Base-by-base conservation (phyloP, 1,140 invertebrate genomes). In the Amyelois transitella region DNA sequence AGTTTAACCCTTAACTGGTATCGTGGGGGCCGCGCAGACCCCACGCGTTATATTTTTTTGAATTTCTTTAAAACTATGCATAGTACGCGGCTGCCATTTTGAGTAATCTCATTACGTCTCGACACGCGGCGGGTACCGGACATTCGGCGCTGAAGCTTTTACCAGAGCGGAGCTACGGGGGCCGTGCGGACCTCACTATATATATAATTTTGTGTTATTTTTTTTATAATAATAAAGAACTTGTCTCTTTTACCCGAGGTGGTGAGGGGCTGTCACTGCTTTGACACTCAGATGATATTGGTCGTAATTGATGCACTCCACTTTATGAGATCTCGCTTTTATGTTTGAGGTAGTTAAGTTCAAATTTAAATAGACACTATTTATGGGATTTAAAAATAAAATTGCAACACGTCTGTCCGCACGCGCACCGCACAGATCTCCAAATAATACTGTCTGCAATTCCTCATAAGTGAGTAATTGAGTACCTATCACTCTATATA, bases 171-270 rank as follows among this genome's bases (percentile, higher is more conserved):
- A 21, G 53, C 12, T 17, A 55, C n/a, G 25, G 22, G 18, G 44
- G n/a, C 24, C 24, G 10, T n/a, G n/a, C n/a, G n/a, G n/a, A n/a
- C n/a, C n/a, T n/a, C n/a, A n/a, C n/a, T n/a, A n/a, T n/a, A n/a
- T n/a, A n/a, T n/a, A n/a, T n/a, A n/a, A n/a, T n/a, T n/a, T n/a
- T n/a, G n/a, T n/a, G n/a, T n/a, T n/a, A n/a, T n/a, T n/a, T n/a
- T n/a, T n/a, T n/a, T n/a, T n/a, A n/a, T n/a, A 22, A 55, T 32
- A 55, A 55, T 55, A 20, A 24, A 22, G 18, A 25, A n/a, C 24
- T 25, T 22, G 44, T 45, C 43, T 45, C 44, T n/a, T 55, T 55
- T 55, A 24, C 53, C 7, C 44, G 44, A 32, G 53, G 53, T 24
- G 45, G 25, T 32, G 22, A 55, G 21, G 24, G 14, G 18, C 22